Evolutionary conservation across 2,113 vertebrate genomes (phyloP), one percentile per base, ranked within the genome.

Genomic region (Sebastes schlegelii): DNA sequence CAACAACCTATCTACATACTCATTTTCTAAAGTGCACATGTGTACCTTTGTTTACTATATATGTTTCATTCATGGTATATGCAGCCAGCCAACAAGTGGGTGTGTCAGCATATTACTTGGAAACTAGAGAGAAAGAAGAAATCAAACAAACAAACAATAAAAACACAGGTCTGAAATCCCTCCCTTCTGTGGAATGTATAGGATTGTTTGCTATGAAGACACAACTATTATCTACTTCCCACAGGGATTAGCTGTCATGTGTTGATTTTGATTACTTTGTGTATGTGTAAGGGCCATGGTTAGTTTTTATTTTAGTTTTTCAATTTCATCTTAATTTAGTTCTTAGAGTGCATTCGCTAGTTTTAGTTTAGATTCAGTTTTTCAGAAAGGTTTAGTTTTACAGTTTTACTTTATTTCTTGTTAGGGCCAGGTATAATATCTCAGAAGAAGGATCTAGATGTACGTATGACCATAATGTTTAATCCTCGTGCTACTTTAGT

Each of bases 181-280:
- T 74, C 80, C 58, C 76, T 80, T n/a, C 65, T 54, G 21, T 74
- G 81, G 78, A 84, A 85, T 83, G 72, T 12, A 9, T n/a, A 21
- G 2, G 69, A 64, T n/a, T 65, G 14, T 73, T 43, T 79, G 58
- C 51, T 23, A 21, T 16, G 5, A 81, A 62, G 43, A 64, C 34
- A 52, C 26, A 45, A 61, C 46, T 49, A 40, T 49, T 54, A 6
- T 13, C 4, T 26, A 16, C 77, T 84, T 74, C 11, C 48, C n/a
- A 0, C 10, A 8, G 46, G 40, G 58, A 54, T 70, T 43, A 74
- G n/a, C 43, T 67, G 26, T 52, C 0, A 11, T 60, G 13, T 26
- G 40, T 21, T 71, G 0, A 45, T 71, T 57, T 52, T 52, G 49
- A 48, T 74, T 51, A 10, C 4, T 13, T 16, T 34, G 43, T 46